Conservation (phyloP, 2,888 invertebrate species). For the Elegia similella region DNA sequence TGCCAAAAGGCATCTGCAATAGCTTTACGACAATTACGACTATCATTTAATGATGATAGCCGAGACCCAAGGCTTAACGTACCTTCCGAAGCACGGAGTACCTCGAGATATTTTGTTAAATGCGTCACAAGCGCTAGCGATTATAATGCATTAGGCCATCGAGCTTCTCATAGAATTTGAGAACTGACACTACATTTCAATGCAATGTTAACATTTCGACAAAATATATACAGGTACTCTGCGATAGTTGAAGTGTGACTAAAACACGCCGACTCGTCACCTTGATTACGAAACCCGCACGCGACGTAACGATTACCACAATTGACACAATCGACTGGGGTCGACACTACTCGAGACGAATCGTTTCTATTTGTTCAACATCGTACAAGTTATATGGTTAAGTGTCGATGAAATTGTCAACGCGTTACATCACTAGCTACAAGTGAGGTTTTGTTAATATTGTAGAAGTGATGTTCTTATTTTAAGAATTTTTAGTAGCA, state of each 20-base stretch:
- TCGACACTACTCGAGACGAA: slow-evolving; percentile 9
- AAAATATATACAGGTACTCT: no score
- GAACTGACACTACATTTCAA: no score
- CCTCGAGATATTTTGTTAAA: no score
- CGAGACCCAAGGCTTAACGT: no score
- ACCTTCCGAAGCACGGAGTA: no score
- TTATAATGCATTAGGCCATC: no score
- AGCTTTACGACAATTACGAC: no score
- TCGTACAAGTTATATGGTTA: neutral
- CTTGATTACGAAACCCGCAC: slow-evolving; percentile 50
- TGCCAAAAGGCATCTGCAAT: no score
- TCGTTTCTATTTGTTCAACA: slow-evolving; percentile 12
- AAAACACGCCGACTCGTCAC: slow-evolving; percentile 32
- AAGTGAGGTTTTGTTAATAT: neutral
- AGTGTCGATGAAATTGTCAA: slow-evolving; percentile 3
- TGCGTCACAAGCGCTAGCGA: no score
- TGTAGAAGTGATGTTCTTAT: neutral
- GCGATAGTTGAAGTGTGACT: slow-evolving; percentile 38
- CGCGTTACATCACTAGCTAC: slow-evolving; percentile 6
- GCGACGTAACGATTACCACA: slow-evolving; percentile 21
- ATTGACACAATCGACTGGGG: slow-evolving; percentile 12
- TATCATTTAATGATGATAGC: no score
- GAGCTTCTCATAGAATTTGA: no score
- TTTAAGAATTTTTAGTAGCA: neutral
- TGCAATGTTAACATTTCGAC: no score